Conservation (phyloP, 2,113 vertebrate genomes). For the Chaetodon trifascialis region DNA sequence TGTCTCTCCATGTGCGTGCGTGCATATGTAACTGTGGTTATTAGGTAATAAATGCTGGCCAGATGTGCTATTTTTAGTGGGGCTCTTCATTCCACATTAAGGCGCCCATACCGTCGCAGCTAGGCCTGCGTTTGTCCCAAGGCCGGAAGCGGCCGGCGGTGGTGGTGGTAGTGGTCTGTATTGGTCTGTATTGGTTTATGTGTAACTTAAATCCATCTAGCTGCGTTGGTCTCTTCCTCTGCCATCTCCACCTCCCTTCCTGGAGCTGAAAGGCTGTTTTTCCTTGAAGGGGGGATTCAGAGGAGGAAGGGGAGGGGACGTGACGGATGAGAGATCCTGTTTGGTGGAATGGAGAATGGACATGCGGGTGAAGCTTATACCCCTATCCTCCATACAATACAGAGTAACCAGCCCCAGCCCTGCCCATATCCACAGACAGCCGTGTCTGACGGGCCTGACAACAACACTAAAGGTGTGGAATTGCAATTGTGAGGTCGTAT, state of each 20-base stretch:
- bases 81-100: constrained; percentile 16
- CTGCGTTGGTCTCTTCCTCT: constrained; percentile 56
- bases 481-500: constrained; percentile 60
- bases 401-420: constrained; percentile 44
- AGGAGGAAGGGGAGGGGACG: constrained; percentile 48
- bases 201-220: constrained; percentile 69
- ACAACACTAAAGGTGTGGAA: constrained; percentile 70
- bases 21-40: constrained; percentile 44
- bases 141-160: not conserved
- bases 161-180: not conserved
- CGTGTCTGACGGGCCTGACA: constrained; percentile 71
- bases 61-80: constrained; percentile 70
- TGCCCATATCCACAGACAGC: constrained; percentile 69
- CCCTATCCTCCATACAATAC: constrained; percentile 65
- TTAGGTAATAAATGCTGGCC: constrained; percentile 59
- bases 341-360: constrained; percentile 62
- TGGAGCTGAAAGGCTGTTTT: constrained; percentile 60
- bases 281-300: constrained; percentile 42
- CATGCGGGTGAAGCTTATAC: constrained; percentile 56
- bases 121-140: constrained; percentile 48
- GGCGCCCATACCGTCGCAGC: constrained; percentile 9
- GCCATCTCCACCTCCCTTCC: constrained; percentile 27
- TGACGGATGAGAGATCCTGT: constrained; percentile 80
- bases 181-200: constrained; percentile 32
- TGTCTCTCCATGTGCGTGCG: constrained; percentile 44